Evolutionary conservation across 2,113 vertebrate species (phyloP), one percentile per base, ranked within the genome.

Genomic region (Phaethon lepturus): DNA sequence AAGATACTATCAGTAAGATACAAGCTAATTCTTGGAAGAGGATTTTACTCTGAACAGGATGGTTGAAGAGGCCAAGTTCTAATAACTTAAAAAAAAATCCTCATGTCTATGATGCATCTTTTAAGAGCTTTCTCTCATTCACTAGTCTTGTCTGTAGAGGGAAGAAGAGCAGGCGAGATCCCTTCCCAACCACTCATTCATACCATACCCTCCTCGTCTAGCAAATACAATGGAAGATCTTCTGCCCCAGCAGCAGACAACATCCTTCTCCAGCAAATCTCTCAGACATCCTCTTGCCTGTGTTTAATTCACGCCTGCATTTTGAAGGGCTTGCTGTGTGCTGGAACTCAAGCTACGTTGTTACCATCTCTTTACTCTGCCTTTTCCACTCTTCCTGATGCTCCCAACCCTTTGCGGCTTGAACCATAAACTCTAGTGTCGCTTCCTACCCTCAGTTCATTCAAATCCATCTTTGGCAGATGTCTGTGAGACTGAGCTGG

Each of bases 271-370:
- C 18, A 50, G 38, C 2, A 5, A 40, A 33, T 20, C 6, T 35
- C 29, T 59, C 60, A 29, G 14, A 35, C 24, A 83, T 31, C 9
- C 38, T 84, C 24, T 59, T 74, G 23, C 4, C 17, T n/a, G 5
- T n/a, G 63, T 33, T 19, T 33, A 55, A 28, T 16, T 49, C 66
- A 40, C 6, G 75, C 3, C 14, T 64, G 8, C 9, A n/a, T 62
- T 82, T 66, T 22, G 28, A 72, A 75, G 17, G 13, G 17, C 29
- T 53, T 62, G 47, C 22, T 28, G 7, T 49, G 5, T 28, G 29
- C n/a, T 40, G 47, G 29, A 76, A 49, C 17, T 49, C n/a, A 76
- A 13, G 38, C 17, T 26, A 25, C 2, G 1, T 13, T 1, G 0
- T 50, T 68, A 74, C 14, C 15, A 5, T 50, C 17, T 8, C 42